Evolutionary conservation across 2,113 vertebrate genomes (phyloP).

Genomic region (Symphodus melops): DNA sequence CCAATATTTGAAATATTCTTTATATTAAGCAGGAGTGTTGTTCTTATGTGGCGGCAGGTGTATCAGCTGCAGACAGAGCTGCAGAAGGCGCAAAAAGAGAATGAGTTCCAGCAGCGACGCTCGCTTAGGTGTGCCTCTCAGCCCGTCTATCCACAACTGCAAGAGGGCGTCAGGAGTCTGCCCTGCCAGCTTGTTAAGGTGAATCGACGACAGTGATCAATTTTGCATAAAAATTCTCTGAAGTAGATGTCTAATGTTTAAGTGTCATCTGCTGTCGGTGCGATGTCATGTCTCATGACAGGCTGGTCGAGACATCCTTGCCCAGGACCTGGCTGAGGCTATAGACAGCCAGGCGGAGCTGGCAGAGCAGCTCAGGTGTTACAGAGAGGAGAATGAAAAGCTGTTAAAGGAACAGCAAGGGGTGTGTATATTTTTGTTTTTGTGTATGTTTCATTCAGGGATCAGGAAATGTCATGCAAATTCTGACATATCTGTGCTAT

Average conservation of each 20-base stretch:
- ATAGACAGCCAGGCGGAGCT: conserved; percentile 83
- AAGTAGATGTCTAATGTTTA: not conserved
- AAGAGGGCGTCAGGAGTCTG: conserved; percentile 82
- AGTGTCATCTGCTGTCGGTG: not conserved
- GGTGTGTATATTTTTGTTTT: conserved; percentile 59
- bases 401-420: conserved; percentile 78
- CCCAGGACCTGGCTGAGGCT: conserved; percentile 85
- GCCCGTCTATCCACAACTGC: conserved; percentile 71
- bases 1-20: not conserved
- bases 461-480: conserved; percentile 28
- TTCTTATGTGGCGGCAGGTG: conserved; percentile 72
- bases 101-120: conserved; percentile 77
- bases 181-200: conserved; percentile 74
- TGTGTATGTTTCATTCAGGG: not conserved
- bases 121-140: conserved; percentile 58
- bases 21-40: not conserved
- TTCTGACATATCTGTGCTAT: not conserved
- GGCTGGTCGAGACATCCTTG: conserved; percentile 85
- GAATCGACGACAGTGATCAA: conserved; percentile 73
- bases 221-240: not conserved
- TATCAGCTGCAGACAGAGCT: conserved; percentile 87
- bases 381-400: conserved; percentile 77
- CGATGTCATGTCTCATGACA: conserved; percentile 22
- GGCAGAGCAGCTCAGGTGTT: conserved; percentile 79
- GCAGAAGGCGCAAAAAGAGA: conserved; percentile 75